Percentiles rank a stretch among this genome's conserved stretches.
These are phyloP conservation scores for Rhinogobio ventralis DNA, from an alignment of 2,797 vertebrate species.

Conservation along the genomic window DNA sequence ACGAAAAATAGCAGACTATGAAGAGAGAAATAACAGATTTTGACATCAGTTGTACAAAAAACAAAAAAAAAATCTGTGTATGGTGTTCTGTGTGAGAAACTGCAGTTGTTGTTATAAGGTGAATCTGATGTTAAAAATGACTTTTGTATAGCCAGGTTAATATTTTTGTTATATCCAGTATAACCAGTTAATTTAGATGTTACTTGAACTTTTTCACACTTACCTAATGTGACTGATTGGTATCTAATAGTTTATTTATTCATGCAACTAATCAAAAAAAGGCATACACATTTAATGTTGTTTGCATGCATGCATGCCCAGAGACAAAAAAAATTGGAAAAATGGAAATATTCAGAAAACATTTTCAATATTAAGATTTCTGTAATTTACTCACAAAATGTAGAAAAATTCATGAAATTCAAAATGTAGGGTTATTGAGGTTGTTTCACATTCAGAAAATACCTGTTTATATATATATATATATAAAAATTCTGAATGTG, in stretches of 20 bases:
- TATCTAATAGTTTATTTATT: neutral
- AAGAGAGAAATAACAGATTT: neutral
- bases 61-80: neutral
- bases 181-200: neutral
- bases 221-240: neutral
- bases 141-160: neutral
- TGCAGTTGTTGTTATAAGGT: neutral
- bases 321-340: neutral
- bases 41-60: neutral
- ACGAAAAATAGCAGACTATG: neutral
- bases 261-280: neutral
- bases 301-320: slow-evolving; percentile 3
- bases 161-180: too few relatives aligned
- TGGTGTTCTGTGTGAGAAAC: neutral
- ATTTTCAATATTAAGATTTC: neutral
- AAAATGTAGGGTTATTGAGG: neutral
- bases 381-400: neutral
- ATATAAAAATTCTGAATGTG: too few relatives aligned
- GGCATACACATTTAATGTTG: neutral
- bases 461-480: neutral
- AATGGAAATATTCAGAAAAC: neutral
- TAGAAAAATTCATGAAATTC: too few relatives aligned
- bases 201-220: neutral
- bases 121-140: neutral
- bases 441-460: neutral